Evolutionary conservation across 2,113 vertebrate species (phyloP).

Genomic region (Tychaedon coryphoeus): DNA sequence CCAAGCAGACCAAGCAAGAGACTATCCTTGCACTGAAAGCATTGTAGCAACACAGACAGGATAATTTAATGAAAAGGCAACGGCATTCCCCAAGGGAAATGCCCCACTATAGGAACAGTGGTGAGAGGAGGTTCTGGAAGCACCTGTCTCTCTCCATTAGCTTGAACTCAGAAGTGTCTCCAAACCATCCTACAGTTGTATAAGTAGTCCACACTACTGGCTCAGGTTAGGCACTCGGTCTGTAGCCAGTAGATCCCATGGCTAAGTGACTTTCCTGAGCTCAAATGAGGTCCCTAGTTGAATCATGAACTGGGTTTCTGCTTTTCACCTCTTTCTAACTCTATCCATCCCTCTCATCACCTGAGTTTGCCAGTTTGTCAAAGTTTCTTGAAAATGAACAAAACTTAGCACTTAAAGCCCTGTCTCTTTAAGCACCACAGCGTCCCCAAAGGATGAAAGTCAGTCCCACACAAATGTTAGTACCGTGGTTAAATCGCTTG

Average conservation of each 20-base stretch:
- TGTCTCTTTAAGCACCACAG: not conserved
- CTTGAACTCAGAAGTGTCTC: not conserved
- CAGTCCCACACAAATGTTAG: not conserved
- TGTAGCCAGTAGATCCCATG: not conserved
- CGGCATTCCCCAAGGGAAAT: not conserved
- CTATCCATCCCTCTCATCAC: not conserved
- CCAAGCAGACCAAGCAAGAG: not conserved
- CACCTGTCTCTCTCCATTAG: not conserved
- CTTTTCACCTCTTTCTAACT: not conserved
- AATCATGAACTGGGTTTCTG: not conserved
- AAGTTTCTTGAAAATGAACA: not conserved
- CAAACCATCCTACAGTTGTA: not conserved
- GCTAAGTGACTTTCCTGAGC: not conserved
- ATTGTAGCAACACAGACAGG: not conserved
- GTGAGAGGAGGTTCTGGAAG: not conserved
- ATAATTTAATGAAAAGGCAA: not conserved
- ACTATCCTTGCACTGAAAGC: not conserved
- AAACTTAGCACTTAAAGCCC: not conserved
- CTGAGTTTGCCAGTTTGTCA: not conserved
- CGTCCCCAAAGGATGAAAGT: not conserved
- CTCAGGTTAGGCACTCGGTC: not conserved
- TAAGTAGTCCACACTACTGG: not conserved
- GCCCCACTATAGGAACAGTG: not conserved
- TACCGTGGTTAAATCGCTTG: not conserved
- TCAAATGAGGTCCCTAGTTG: not conserved